A percentile compares a stretch with the other conserved stretches of the same genome.
Conservation (phyloP, 2,113 vertebrate species). For the Zapornia atra region DNA sequence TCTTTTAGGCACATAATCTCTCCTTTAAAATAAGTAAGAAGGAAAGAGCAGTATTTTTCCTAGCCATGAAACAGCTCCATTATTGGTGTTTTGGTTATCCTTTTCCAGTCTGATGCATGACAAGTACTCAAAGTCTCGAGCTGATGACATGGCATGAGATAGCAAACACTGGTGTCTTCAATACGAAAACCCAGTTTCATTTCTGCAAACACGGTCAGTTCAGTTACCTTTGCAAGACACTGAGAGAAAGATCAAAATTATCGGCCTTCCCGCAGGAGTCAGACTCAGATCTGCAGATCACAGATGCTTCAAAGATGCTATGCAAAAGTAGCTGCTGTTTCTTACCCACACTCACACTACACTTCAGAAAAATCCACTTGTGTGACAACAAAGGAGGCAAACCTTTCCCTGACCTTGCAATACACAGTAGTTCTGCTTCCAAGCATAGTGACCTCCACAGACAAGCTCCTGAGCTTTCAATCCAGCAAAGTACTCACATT, state of each 20-base stretch:
- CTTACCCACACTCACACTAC: neutral
- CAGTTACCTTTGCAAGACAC: neutral
- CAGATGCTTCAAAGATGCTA: neutral
- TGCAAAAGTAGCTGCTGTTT: neutral
- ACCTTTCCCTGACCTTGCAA: neutral
- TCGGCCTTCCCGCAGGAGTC: neutral
- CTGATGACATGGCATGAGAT: accelerated
- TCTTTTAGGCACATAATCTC: neutral
- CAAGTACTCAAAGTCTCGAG: neutral
- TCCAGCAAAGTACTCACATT: neutral
- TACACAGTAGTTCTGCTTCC: neutral
- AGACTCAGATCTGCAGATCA: neutral
- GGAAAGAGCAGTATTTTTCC: neutral
- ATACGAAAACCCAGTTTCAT: neutral
- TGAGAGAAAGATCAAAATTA: neutral
- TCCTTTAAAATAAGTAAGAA: neutral
- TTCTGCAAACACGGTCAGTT: neutral
- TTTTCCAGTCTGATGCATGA: neutral
- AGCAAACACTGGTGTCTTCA: neutral
- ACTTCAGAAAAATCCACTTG: neutral
- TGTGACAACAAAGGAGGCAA: neutral
- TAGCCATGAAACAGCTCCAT: neutral
- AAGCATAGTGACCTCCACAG: neutral
- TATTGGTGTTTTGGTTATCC: neutral
- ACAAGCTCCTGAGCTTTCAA: neutral